Percentiles rank a stretch among this genome's conserved stretches.
phyloP scores from a whole-genome alignment of 2,113 vertebrate genomes.

The Lynx canadensis region DNA sequence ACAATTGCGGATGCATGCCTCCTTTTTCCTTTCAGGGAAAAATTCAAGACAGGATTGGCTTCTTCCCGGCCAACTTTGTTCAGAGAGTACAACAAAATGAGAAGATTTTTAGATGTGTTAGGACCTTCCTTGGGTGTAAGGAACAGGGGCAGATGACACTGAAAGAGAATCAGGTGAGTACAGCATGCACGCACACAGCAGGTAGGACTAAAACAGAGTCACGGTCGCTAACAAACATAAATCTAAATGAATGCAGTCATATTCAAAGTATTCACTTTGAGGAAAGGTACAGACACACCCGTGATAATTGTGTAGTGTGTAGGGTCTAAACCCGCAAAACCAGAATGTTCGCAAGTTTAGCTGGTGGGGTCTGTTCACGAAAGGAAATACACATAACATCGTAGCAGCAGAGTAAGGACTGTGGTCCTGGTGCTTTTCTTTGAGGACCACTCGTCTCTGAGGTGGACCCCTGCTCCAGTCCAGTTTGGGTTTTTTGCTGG shows the following conservation, averaged over 20 bases:
- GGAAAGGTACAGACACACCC: background rate
- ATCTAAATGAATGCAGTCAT: background rate
- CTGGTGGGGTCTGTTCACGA: background rate
- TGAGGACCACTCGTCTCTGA: background rate
- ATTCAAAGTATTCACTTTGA: background rate
- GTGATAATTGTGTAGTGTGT: too few species aligned
- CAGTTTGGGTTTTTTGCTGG: background rate
- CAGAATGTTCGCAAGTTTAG: background rate
- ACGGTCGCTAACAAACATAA: background rate
- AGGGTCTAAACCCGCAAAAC: background rate
- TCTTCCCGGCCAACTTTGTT: slow-evolving; percentile 96
- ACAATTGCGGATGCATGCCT: background rate
- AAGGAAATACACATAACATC: background rate
- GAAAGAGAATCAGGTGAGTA: slow-evolving; percentile 95
- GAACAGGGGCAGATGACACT: slow-evolving; percentile 97
- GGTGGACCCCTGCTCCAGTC: background rate
- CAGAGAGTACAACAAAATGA: slow-evolving; percentile 91
- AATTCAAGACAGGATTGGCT: slow-evolving; percentile 95
- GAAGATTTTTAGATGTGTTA: slow-evolving; percentile 93
- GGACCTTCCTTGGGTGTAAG: slow-evolving; percentile 95
- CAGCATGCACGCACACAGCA: background rate
- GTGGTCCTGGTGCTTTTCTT: background rate
- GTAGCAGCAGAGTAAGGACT: background rate
- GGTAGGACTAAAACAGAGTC: background rate
- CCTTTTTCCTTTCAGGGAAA: slow-evolving; percentile 88